Base-by-base conservation (phyloP, 1,140 invertebrate species). In the Potamilus streckersoni region DNA sequence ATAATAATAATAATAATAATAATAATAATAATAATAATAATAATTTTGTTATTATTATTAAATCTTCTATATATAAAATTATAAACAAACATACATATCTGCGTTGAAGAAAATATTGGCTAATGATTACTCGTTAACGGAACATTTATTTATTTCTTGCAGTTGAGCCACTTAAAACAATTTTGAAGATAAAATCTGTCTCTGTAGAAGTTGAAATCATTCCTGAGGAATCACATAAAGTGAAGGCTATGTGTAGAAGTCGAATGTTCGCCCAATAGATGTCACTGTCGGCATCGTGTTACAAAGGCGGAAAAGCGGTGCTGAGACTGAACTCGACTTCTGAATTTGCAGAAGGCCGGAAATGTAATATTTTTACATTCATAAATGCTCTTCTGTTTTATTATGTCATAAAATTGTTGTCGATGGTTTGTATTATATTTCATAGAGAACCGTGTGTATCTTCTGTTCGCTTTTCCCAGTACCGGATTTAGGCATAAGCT, bases 141-240 rank as follows among this genome's bases (percentile, higher is more conserved):
- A 63, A 59, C 31, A 71, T 17, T 38, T 38, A 38, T 38, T 3
- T 38, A 6, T 38, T 38, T 38, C 49, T 77, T 69, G 57, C 78
- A 84, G 83, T 82, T 23, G 60, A 83, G 20, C 83, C 83, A 1
- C 17, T 83, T 15, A 58, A 60, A 61, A 66, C 74, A 4, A 69
- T 84, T 8, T 66, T 80, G 55, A 66, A 73, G 20, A 72, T 81
- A 8, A 75, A 77, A 20, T 57, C 71, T 12, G 69, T 83, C 14
- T 71, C 79, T 57, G 73, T 81, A 5, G 78, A 83, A 68, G 79
- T 84, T 2, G 80, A 83, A 67, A 83, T 79, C 66, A 19, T 79
- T n/a, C 77, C 78, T 13, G 77, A 73, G 58, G 74, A 69, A 38
- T 62, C 71, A 2, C 72, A 73, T n/a, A 66, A 63, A 66, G 57